Evolutionary conservation across 1,140 invertebrate genomes (phyloP).

Genomic region (Sarcophaga peregrina): DNA sequence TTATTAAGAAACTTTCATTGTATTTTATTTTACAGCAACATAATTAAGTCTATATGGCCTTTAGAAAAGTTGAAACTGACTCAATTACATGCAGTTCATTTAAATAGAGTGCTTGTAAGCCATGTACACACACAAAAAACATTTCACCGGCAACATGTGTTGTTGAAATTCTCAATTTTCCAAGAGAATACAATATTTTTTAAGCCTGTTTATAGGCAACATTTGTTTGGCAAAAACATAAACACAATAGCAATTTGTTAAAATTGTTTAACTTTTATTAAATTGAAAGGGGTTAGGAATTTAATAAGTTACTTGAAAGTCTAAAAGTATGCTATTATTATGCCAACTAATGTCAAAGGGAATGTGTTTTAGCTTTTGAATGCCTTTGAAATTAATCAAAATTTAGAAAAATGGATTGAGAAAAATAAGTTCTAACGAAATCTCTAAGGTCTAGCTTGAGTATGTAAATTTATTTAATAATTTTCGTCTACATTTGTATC

Average conservation of each 20-base stretch:
- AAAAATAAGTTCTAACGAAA: too few relatives aligned
- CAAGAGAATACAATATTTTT: too few relatives aligned
- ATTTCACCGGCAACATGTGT: neutral
- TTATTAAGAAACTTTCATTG: neutral
- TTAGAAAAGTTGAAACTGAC: too few relatives aligned
- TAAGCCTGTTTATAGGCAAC: neutral
- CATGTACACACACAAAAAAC: neutral
- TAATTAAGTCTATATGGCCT: neutral
- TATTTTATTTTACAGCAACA: neutral
- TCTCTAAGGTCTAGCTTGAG: too few relatives aligned
- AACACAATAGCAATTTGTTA: neutral
- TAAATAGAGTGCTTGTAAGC: too few relatives aligned
- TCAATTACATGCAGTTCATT: too few relatives aligned
- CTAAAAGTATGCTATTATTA: neutral
- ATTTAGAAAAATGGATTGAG: too few relatives aligned
- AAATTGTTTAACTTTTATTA: neutral
- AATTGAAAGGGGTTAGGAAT: neutral
- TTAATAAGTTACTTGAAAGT: neutral
- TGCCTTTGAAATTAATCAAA: too few relatives aligned
- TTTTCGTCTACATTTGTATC: too few relatives aligned
- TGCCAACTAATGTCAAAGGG: neutral
- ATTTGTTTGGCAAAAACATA: neutral
- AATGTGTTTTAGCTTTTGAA: neutral
- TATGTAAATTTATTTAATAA: too few relatives aligned
- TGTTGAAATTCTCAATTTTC: neutral